Percentiles rank a stretch among this genome's conserved stretches.
These are phyloP conservation scores for Campoplex nolae DNA, from an alignment of 2,888 invertebrate species.

Conservation along the genomic window DNA sequence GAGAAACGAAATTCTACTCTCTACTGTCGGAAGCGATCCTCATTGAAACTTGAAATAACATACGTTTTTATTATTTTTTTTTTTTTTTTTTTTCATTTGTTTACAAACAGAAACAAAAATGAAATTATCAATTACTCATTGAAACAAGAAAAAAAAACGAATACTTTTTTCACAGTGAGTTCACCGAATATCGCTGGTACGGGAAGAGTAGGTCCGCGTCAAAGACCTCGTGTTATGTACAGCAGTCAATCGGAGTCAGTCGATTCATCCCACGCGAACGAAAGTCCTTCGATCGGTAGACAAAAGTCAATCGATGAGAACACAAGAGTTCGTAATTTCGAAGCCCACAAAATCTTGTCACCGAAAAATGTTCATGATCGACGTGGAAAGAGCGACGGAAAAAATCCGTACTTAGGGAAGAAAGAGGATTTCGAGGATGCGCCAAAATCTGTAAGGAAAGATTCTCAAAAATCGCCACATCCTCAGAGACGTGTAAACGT, in stretches of 20 bases:
- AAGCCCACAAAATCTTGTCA: constrained; percentile 69
- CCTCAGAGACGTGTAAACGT: constrained; percentile 69
- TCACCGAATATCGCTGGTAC: constrained; percentile 83
- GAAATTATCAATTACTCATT: no score
- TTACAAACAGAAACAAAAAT: no score
- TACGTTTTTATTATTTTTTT: no score
- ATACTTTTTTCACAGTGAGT: constrained; percentile 78
- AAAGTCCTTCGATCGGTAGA: constrained; percentile 70
- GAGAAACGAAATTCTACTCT: no score
- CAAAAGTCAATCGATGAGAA: constrained; percentile 80
- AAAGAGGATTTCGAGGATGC: constrained; percentile 68
- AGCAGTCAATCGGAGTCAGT: constrained; percentile 78
- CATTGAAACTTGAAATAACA: no score
- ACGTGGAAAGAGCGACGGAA: constrained; percentile 70
- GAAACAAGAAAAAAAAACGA: background rate
- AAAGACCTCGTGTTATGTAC: constrained; percentile 80
- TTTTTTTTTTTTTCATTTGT: no score
- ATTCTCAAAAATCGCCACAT: constrained; percentile 71
- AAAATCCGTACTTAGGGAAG: constrained; percentile 70
- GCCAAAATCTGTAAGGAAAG: constrained; percentile 55
- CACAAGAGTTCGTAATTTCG: constrained; percentile 69
- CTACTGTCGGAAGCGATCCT: no score
- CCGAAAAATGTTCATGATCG: constrained; percentile 75
- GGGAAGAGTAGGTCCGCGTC: constrained; percentile 84
- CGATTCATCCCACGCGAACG: constrained; percentile 70